A percentile compares a stretch with the other conserved stretches of the same genome.
Conservation (phyloP, 2,113 vertebrate species). For the Sarotherodon lohbergeri region DNA sequence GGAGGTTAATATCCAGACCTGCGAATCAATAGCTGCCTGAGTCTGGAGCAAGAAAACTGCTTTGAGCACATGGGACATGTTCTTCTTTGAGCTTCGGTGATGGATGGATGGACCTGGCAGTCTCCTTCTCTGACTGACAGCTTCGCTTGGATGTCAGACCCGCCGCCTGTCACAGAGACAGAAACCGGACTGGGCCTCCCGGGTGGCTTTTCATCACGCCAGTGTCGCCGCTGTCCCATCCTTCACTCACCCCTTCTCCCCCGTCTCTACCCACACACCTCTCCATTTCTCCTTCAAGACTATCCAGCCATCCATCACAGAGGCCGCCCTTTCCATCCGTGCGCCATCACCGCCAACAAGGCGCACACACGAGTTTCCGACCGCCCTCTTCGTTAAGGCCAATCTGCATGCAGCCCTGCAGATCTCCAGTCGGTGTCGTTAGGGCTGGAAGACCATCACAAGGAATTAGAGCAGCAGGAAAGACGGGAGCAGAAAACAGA, state of each 20-base stretch:
- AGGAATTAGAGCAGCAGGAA: background rate
- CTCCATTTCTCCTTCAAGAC: constrained; percentile 20
- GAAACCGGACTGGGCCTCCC: constrained; percentile 47
- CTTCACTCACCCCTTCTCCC: constrained; percentile 37
- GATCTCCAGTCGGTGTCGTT: background rate
- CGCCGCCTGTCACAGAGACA: constrained; percentile 39
- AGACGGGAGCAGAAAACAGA: background rate
- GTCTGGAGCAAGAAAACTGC: background rate
- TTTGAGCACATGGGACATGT: constrained; percentile 1
- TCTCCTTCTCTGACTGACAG: constrained; percentile 49
- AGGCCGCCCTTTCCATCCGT: background rate
- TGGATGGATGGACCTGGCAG: constrained; percentile 52
- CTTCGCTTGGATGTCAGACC: constrained; percentile 22
- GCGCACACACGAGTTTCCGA: background rate
- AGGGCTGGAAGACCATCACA: background rate
- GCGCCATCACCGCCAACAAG: background rate
- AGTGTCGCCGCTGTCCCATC: constrained; percentile 26
- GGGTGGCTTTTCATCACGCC: constrained; percentile 49
- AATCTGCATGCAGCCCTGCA: background rate
- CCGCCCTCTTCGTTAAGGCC: background rate
- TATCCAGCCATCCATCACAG: constrained; percentile 27
- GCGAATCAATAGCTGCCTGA: constrained; percentile 1
- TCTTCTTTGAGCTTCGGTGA: constrained; percentile 19
- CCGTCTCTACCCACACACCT: constrained; percentile 4
- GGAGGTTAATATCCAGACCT: background rate